These are phyloP conservation scores for Heterodera schachtii DNA, from an alignment of 1,140 invertebrate species.

Conservation along the genomic window DNA sequence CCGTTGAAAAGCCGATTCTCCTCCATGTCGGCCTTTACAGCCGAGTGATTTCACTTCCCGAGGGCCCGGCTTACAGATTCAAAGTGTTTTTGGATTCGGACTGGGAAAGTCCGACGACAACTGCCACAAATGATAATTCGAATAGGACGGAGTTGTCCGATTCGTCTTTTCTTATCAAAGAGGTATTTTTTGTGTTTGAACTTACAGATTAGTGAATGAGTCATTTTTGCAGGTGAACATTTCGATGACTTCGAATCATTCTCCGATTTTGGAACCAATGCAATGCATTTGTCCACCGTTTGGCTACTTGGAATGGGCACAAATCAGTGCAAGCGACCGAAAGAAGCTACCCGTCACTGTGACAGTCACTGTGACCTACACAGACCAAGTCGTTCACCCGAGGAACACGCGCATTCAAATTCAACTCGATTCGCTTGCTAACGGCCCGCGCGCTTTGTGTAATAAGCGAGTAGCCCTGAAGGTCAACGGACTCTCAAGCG, in stretches of 20 bases:
- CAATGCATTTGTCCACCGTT: conserved; percentile 53
- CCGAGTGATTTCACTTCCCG: conserved; percentile 22
- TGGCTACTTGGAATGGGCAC: conserved; percentile 39
- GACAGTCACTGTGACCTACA: conserved; percentile 45
- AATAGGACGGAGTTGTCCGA: conserved; percentile 41
- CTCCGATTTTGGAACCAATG: conserved; percentile 48
- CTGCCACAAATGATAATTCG: conserved; percentile 11
- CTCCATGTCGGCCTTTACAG: conserved; percentile 50
- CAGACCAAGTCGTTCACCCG: conserved; percentile 50
- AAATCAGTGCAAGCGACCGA: conserved; percentile 11
- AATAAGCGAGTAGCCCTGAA: conserved; percentile 40
- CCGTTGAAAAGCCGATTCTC: conserved; percentile 41
- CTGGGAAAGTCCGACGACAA: conserved; percentile 38
- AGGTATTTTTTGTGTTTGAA: conserved; percentile 31
- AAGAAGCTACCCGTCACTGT: conserved; percentile 36
- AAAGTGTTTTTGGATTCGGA: conserved; percentile 54
- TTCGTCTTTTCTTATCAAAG: conserved; percentile 51
- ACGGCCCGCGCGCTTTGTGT: conserved; percentile 39
- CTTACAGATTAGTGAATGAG: too few species aligned
- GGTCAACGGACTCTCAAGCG: conserved; percentile 39
- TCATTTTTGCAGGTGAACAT: conserved; percentile 24
- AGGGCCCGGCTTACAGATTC: conserved; percentile 31
- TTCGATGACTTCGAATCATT: conserved; percentile 38
- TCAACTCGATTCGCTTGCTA: conserved; percentile 33
- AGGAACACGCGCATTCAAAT: conserved; percentile 51